These are phyloP conservation scores for Tenthredo notha DNA, from an alignment of 2,888 invertebrate genomes.

Conservation along the genomic window DNA sequence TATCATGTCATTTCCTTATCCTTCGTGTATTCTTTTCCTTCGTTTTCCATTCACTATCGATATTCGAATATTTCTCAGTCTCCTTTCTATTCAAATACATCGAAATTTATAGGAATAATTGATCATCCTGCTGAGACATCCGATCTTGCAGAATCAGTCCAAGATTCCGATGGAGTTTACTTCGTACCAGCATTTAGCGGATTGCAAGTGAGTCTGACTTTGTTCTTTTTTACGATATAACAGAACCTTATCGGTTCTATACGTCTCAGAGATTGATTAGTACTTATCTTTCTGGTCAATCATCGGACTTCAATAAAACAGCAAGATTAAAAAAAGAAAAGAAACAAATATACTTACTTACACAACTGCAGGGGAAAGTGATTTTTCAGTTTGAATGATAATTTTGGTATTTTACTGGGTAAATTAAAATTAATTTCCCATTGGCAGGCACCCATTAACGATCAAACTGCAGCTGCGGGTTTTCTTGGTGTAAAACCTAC, in stretches of 20 bases:
- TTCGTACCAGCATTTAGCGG: constrained; percentile 96
- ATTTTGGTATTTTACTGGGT: not conserved
- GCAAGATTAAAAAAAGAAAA: not conserved
- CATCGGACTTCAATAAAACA: not conserved
- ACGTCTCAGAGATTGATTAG: not conserved
- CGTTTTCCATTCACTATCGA: too few species aligned
- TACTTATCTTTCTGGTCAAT: constrained; percentile 1
- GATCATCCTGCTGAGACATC: constrained; percentile 84
- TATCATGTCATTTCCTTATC: not conserved
- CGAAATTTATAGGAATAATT: constrained; percentile 81
- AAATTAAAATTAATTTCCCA: constrained; percentile 52
- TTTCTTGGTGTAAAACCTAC: constrained; percentile 89
- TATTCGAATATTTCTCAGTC: not conserved
- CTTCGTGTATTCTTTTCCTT: not conserved
- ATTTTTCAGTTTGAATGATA: not conserved
- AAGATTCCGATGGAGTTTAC: constrained; percentile 88
- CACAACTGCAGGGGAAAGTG: not conserved
- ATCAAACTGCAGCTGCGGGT: constrained; percentile 90
- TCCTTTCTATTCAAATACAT: not conserved
- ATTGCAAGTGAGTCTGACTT: constrained; percentile 83
- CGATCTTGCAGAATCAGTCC: constrained; percentile 84
- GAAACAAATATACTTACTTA: not conserved
- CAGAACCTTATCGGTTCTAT: not conserved
- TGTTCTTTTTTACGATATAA: not conserved
- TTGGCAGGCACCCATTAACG: constrained; percentile 92